These are phyloP conservation scores for Heliconius hortense DNA, from an alignment of 2,888 invertebrate genomes.

Conservation along the genomic window DNA sequence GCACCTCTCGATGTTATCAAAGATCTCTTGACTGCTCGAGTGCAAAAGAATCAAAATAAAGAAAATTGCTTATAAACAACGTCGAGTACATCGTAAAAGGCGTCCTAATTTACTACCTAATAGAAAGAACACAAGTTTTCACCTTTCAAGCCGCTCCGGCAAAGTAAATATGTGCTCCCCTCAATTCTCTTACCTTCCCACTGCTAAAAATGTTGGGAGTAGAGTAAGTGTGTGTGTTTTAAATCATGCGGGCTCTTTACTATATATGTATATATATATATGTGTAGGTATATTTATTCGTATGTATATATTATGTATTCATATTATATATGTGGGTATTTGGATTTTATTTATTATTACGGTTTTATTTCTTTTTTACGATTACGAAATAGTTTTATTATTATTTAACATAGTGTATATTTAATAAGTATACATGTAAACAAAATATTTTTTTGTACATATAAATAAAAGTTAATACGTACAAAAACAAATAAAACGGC, in stretches of 20 bases:
- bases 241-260: slow-evolving; percentile 32
- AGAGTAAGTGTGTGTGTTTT: slow-evolving; percentile 14
- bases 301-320: background rate
- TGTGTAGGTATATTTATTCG: background rate
- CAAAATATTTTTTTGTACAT: too few species aligned
- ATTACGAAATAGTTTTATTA: too few species aligned
- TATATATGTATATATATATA: background rate
- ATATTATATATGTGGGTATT: background rate
- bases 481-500: too few species aligned
- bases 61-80: slow-evolving; percentile 37
- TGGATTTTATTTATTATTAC: background rate
- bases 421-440: too few species aligned
- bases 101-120: slow-evolving; percentile 43
- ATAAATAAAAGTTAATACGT: too few species aligned
- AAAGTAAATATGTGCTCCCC: slow-evolving; percentile 44
- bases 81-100: slow-evolving; percentile 37
- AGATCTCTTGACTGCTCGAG: slow-evolving; percentile 30
- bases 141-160: slow-evolving; percentile 40
- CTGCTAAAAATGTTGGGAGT: slow-evolving; percentile 29
- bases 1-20: slow-evolving; percentile 14
- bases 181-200: slow-evolving; percentile 38
- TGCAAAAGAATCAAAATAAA: slow-evolving; percentile 37
- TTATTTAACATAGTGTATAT: too few species aligned
- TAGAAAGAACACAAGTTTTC: slow-evolving; percentile 43
- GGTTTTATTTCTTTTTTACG: too few species aligned